These are phyloP conservation scores for Drosophila atripex DNA, from an alignment of 2,888 invertebrate species.

Conservation along the genomic window DNA sequence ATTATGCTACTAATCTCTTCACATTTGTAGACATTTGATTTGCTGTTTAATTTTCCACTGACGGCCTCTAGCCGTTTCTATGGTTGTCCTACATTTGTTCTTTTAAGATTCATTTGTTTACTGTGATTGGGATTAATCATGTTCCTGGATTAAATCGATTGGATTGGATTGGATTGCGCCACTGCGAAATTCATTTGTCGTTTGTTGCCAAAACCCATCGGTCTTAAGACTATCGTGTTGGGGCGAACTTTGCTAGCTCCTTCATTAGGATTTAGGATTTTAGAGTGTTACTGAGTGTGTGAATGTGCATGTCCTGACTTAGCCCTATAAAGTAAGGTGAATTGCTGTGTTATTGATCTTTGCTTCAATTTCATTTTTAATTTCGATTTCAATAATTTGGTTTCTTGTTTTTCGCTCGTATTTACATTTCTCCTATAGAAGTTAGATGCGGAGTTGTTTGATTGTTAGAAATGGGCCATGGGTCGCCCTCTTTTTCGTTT, in stretches of 20 bases:
- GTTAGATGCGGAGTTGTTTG: conserved; percentile 52
- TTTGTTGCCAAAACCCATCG: conserved; percentile 22
- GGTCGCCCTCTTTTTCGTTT: conserved; percentile 43
- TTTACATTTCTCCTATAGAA: conserved; percentile 48
- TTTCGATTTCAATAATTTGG: conserved; percentile 52
- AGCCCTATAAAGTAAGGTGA: conserved; percentile 75
- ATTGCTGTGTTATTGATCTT: conserved; percentile 53
- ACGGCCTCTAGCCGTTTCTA: conserved; percentile 27
- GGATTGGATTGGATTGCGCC: conserved; percentile 37
- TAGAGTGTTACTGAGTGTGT: conserved; percentile 18
- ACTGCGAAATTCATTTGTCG: conserved; percentile 50
- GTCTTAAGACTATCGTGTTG: conserved; percentile 26
- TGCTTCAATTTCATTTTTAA: conserved; percentile 47
- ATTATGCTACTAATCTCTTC: conserved; percentile 65
- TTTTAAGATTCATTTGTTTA: conserved; percentile 21
- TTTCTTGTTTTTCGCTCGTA: conserved; percentile 40
- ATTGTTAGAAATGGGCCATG: conserved; percentile 57
- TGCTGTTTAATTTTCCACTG: conserved; percentile 36
- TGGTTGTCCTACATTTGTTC: conserved; percentile 15
- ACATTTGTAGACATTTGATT: conserved; percentile 52
- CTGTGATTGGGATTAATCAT: conserved; percentile 5
- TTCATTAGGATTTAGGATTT: conserved; percentile 39
- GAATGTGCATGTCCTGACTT: conserved; percentile 55
- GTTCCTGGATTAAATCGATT: conserved; percentile 41
- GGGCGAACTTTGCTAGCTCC: conserved; percentile 32